Percentiles rank a stretch among this genome's conserved stretches.
Conservation (phyloP, 2,888 invertebrate genomes). For the Drosophila histrio region DNA sequence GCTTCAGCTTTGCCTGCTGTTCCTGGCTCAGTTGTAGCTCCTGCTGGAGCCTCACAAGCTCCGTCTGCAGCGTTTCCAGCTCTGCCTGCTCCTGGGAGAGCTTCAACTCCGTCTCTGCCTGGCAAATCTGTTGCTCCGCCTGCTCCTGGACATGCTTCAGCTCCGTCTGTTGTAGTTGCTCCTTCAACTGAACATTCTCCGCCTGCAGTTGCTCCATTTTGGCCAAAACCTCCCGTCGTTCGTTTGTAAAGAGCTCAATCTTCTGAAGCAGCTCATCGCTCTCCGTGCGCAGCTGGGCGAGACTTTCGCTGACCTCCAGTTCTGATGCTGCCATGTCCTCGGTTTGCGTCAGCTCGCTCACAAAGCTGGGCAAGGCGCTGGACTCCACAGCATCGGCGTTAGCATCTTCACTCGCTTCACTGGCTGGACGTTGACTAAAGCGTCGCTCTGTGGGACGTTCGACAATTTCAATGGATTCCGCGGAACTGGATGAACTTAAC, state of each 20-base stretch:
- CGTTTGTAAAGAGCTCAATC: constrained; percentile 88
- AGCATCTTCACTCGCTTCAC: constrained; percentile 47
- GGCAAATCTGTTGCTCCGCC: background rate
- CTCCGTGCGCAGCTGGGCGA: constrained; percentile 87
- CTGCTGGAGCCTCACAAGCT: too few relatives aligned
- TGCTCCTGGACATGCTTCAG: too few relatives aligned
- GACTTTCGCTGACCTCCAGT: constrained; percentile 85
- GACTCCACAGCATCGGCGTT: constrained; percentile 1
- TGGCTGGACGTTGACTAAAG: constrained; percentile 65
- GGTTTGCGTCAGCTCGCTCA: constrained; percentile 78
- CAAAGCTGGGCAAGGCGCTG: constrained; percentile 49
- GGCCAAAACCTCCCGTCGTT: constrained; percentile 89
- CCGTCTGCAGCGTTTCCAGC: constrained; percentile 86
- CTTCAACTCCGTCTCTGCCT: background rate
- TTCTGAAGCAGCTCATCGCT: constrained; percentile 88
- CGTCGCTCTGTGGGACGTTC: constrained; percentile 85
- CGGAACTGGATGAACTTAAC: constrained; percentile 90
- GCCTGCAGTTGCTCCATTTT: constrained; percentile 87
- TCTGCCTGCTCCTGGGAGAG: constrained; percentile 17
- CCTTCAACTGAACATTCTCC: constrained; percentile 86
- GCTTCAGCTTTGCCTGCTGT: constrained; percentile 78
- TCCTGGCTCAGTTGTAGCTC: constrained; percentile 86
- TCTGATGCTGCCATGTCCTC: constrained; percentile 77
- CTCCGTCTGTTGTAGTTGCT: constrained; percentile 83
- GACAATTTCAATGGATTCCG: constrained; percentile 91